Evolutionary conservation across 2,797 vertebrate genomes (phyloP).

Genomic region (Peromyscus nudipes): DNA sequence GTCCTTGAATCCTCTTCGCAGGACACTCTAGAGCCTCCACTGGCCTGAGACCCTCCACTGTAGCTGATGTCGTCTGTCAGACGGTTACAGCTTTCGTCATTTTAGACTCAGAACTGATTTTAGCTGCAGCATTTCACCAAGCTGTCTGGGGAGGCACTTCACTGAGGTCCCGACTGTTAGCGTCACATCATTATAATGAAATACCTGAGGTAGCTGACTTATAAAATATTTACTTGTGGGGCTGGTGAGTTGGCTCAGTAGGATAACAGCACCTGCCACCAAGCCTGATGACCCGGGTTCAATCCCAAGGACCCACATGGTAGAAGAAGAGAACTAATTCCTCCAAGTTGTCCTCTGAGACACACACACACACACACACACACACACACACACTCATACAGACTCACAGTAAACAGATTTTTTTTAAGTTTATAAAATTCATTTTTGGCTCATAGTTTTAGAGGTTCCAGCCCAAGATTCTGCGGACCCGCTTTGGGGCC

Average conservation of each 20-base stretch:
- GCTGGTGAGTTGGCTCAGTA: not conserved
- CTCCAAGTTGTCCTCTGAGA: not conserved
- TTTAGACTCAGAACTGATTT: slow-evolving; percentile 6
- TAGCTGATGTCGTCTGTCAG: not conserved
- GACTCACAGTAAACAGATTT: not conserved
- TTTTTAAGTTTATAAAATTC: not conserved
- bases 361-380: not conserved
- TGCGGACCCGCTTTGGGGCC: not conserved
- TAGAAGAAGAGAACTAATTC: not conserved
- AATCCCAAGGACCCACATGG: not conserved
- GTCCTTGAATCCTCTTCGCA: not conserved
- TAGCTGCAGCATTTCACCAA: not conserved
- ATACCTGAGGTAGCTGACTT: not conserved
- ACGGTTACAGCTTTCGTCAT: not conserved
- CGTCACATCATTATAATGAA: not conserved
- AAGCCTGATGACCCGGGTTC: not conserved
- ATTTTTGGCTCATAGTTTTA: not conserved
- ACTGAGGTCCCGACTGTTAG: not conserved
- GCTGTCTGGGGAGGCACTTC: not conserved
- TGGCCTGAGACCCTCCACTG: not conserved
- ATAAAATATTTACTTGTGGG: not conserved
- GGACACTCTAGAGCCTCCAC: not conserved
- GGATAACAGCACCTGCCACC: not conserved
- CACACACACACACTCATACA: not conserved
- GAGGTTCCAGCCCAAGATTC: not conserved